Percentiles rank a stretch among this genome's conserved stretches.
phyloP scores from a whole-genome alignment of 2,113 vertebrate genomes.

The Mugil cephalus region DNA sequence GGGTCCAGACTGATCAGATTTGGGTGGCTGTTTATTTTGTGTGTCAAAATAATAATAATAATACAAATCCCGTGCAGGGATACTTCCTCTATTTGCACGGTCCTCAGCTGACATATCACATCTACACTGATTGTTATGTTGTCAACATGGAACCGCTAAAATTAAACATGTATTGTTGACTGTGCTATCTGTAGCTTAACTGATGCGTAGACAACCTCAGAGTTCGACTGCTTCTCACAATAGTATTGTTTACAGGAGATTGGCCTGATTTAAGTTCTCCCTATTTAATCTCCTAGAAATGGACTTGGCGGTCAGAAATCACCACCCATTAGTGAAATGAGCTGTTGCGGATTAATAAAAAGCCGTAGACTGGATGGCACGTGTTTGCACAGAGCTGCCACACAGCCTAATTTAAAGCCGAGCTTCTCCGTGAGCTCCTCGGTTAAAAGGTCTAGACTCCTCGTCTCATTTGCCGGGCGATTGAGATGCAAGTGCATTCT shows the following conservation, averaged over 20 bases:
- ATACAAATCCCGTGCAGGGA: background rate
- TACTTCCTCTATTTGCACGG: background rate
- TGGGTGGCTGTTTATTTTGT: background rate
- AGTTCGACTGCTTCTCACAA: background rate
- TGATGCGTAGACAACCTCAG: background rate
- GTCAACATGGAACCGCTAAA: too few species aligned
- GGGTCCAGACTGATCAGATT: conserved; percentile 5
- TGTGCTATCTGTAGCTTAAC: too few species aligned
- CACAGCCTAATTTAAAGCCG: conserved; percentile 47
- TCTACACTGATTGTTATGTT: background rate
- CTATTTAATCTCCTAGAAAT: conserved; percentile 46
- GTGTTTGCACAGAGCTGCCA: conserved; percentile 54
- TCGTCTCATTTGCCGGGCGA: conserved; percentile 25
- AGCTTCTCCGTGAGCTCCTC: conserved; percentile 31
- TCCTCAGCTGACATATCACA: background rate
- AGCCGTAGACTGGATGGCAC: conserved; percentile 49
- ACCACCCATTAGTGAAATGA: conserved; percentile 66
- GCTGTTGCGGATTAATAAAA: conserved; percentile 46
- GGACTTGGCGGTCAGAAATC: conserved; percentile 49
- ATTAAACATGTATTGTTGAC: background rate
- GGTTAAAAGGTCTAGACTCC: conserved; percentile 16
- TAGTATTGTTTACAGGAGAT: background rate
- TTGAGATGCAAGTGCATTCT: conserved; percentile 26
- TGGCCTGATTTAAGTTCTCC: conserved; percentile 4
- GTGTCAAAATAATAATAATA: too few species aligned